Evolutionary conservation across 2,797 vertebrate genomes (phyloP).

Genomic region (Echiichthys vipera): DNA sequence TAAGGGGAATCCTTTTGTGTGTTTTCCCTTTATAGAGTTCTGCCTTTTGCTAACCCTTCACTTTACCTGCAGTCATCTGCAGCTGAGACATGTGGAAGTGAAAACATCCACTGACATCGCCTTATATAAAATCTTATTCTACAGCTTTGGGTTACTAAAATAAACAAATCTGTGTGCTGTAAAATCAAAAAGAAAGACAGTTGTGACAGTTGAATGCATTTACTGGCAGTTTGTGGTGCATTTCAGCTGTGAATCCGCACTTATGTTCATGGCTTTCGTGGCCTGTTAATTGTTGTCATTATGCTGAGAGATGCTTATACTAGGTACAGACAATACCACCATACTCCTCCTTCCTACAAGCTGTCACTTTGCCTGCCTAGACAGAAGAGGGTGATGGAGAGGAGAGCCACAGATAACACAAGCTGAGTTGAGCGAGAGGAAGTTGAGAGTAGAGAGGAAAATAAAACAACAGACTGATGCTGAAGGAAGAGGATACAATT

Average conservation of each 20-base stretch:
- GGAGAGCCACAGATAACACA: slow-evolving; percentile 15
- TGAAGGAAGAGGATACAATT: slow-evolving; percentile 9
- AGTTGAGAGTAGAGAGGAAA: slow-evolving; percentile 1
- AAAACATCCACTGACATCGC: not conserved
- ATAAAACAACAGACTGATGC: slow-evolving; percentile 2
- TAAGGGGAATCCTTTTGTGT: not conserved
- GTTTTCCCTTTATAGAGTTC: not conserved
- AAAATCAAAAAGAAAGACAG: not conserved
- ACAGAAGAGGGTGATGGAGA: slow-evolving; percentile 13
- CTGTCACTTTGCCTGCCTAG: slow-evolving; percentile 36
- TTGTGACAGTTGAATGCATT: not conserved
- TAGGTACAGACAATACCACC: slow-evolving; percentile 49
- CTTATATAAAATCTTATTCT: not conserved
- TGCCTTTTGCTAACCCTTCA: slow-evolving; percentile 32
- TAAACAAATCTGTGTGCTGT: not conserved
- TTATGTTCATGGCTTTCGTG: slow-evolving; percentile 12
- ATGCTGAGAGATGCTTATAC: slow-evolving; percentile 49
- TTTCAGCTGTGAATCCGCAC: not conserved
- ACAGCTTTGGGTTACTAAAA: not conserved
- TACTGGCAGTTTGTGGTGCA: not conserved
- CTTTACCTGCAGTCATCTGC: not conserved
- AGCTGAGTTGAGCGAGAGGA: slow-evolving; percentile 4
- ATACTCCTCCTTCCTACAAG: slow-evolving; percentile 23
- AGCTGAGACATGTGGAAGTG: not conserved
- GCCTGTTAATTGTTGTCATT: slow-evolving; percentile 43